These are phyloP conservation scores for Dallia pectoralis DNA, from an alignment of 2,797 vertebrate genomes.

Conservation along the genomic window DNA sequence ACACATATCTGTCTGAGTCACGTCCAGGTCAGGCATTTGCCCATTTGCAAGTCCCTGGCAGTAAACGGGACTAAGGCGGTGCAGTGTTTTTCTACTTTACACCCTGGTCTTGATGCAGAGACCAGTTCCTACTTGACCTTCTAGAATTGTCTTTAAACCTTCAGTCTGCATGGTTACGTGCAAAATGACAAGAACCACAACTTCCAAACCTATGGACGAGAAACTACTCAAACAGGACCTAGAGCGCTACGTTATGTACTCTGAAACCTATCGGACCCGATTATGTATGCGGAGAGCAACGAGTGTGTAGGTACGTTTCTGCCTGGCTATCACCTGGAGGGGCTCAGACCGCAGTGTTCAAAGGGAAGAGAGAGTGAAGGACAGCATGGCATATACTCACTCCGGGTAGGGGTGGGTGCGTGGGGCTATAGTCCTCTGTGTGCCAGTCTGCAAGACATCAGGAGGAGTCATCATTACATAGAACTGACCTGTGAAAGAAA, in stretches of 20 bases:
- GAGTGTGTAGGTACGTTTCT: not conserved
- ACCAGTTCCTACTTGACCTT: no score
- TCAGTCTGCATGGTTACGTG: no score
- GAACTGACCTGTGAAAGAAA: constrained; percentile 77
- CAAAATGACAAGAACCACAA: no score
- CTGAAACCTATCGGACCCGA: not conserved
- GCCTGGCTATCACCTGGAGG: not conserved
- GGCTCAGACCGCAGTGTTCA: constrained; percentile 6
- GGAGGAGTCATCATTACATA: constrained; percentile 92
- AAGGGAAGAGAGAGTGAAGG: not conserved
- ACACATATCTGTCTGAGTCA: constrained; percentile 14
- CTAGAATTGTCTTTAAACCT: no score
- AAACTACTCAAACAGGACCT: not conserved
- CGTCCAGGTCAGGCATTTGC: not conserved
- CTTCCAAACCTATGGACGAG: not conserved
- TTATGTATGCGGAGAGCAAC: not conserved
- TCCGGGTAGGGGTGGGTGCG: constrained; percentile 81
- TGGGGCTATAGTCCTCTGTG: constrained; percentile 81
- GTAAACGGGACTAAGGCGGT: not conserved
- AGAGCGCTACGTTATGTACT: no score
- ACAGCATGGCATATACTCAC: constrained; percentile 69
- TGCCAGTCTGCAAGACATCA: constrained; percentile 84
- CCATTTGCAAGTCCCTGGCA: not conserved
- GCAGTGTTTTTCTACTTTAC: no score
- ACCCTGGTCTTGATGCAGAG: no score